Percentiles rank a stretch among this genome's conserved stretches.
Conservation (phyloP, 2,888 invertebrate genomes). For the Cyaniris semiargus region DNA sequence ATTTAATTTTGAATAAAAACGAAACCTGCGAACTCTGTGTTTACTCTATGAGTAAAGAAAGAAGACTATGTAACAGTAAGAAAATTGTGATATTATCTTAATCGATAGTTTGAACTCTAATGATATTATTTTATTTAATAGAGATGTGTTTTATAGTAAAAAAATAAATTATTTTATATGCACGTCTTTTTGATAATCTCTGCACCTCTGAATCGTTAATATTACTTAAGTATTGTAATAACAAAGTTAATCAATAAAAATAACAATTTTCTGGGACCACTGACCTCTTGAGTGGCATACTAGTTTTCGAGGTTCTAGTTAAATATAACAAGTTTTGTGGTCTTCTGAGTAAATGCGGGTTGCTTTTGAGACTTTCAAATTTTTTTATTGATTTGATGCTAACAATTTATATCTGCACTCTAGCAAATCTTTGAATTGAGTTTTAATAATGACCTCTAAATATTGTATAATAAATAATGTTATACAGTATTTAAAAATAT, state of each 20-base stretch:
- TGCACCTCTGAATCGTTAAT: not conserved
- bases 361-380: not conserved
- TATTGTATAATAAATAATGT: too few species aligned
- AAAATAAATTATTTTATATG: not conserved
- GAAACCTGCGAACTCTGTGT: not conserved
- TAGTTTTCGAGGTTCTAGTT: not conserved
- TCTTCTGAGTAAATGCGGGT: not conserved
- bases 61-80: not conserved
- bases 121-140: not conserved
- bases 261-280: not conserved
- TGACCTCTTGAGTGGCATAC: not conserved
- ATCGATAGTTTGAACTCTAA: not conserved
- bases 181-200: not conserved
- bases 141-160: not conserved
- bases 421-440: not conserved
- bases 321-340: not conserved
- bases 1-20: not conserved
- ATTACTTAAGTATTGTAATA: not conserved
- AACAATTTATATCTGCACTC: not conserved
- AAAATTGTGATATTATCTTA: slow-evolving; percentile 17
- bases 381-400: not conserved
- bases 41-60: not conserved
- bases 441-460: too few species aligned
- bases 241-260: not conserved
- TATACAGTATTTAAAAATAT: too few species aligned